Base-by-base conservation (phyloP, 2,888 invertebrate species). In the Calameuta filiformis region DNA sequence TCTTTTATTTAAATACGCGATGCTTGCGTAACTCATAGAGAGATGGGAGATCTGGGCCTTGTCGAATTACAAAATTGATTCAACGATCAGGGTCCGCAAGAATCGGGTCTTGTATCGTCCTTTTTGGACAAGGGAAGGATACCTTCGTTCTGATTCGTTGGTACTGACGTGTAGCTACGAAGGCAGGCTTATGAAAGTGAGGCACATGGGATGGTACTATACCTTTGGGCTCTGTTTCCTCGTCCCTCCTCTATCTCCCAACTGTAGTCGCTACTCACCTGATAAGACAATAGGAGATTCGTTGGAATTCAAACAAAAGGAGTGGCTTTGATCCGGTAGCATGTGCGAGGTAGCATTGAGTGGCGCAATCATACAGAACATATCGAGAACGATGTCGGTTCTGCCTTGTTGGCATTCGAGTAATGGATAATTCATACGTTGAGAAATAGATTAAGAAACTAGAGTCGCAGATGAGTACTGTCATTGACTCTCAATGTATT, bases 291-390 rank as follows among this genome's bases (percentile, higher is more conserved):
- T 56, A 77, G 56, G 34, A 73, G 68, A 78, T 75, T 78, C 73
- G 68, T 76, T 15, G 75, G 75, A 76, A 78, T 76, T 78, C 75
- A 35, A 78, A 76, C 75, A 73, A 78, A 71, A 78, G 77, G 77
- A 75, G 77, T 69, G 77, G 75, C 75, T 69, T 71, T 71, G 56
- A 77, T 77, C 77, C 75, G 77, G 75, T 77, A 71, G 77, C 77
- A 75, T 68, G 69, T 37, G 74, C 71, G 31, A 71, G 31, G 31
- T 35, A 37, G 75, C 40, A 71, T 23, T 71, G n/a, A 69, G 75
- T 77, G 37, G 75, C 56, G 75, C 56, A 71, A 75, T 33, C 31
- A 56, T 56, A 56, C 6, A 9, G 56, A 56, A 56, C 56, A 23
- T 56, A 56, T 56, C 56, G 56, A 23, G 56, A 56, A 56, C 56